These are phyloP conservation scores for Aldabrachelys gigantea DNA, from an alignment of 2,113 vertebrate genomes.

Conservation along the genomic window DNA sequence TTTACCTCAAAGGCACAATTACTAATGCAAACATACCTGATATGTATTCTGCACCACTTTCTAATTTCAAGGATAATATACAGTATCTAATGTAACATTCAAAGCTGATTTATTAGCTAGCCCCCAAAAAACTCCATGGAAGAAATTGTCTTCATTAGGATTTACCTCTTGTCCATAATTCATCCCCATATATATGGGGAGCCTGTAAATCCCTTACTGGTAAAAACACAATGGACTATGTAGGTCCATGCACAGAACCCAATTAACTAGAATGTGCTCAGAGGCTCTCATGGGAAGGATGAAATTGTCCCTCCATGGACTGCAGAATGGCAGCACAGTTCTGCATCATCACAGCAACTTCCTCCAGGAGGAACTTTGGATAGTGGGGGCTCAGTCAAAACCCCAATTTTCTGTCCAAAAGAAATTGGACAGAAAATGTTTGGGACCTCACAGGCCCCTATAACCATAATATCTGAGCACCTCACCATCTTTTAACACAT, in stretches of 20 bases:
- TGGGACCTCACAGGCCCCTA: neutral
- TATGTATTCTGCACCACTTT: too few species aligned
- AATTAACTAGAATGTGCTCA: too few species aligned
- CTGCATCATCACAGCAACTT: neutral
- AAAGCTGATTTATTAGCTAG: neutral
- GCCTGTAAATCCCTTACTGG: neutral
- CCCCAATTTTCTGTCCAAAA: neutral
- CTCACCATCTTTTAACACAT: neutral
- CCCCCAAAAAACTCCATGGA: neutral
- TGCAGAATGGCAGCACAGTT: neutral
- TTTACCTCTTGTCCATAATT: neutral
- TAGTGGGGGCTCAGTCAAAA: neutral
- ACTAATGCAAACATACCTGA: neutral
- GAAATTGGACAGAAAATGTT: neutral
- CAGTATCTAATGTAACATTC: neutral
- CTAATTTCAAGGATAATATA: neutral
- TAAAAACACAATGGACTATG: neutral
- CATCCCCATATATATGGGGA: too few species aligned
- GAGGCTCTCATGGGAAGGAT: neutral
- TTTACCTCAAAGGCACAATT: neutral
- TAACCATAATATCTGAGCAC: neutral
- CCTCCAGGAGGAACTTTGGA: neutral
- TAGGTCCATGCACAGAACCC: neutral
- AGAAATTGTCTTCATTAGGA: neutral
- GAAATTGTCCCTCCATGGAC: neutral